These are phyloP conservation scores for Tokudaia tokunoshimensis DNA, from an alignment of 2,797 vertebrate genomes.

Conservation along the genomic window DNA sequence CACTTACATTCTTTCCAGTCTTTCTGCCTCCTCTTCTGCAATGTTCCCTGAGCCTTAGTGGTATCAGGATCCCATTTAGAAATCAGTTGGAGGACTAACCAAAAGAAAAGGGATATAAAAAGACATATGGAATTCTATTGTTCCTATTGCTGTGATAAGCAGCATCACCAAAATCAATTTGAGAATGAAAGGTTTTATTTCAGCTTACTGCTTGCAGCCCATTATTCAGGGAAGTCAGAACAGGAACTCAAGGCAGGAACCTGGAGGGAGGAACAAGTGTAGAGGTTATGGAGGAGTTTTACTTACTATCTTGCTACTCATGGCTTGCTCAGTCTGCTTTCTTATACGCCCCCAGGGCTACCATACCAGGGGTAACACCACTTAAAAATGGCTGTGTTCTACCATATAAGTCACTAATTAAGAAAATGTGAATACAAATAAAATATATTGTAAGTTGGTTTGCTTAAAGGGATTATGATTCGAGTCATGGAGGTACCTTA, in stretches of 20 bases:
- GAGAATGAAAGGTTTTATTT: neutral
- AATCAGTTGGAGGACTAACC: neutral
- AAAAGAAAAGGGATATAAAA: neutral
- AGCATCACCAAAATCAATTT: neutral
- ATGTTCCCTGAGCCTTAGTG: neutral
- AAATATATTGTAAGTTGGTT: conserved; percentile 22
- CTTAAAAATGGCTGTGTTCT: neutral
- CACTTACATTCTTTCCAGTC: neutral
- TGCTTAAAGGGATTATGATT: conserved; percentile 41
- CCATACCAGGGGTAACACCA: neutral
- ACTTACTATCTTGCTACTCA: neutral
- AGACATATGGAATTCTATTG: neutral
- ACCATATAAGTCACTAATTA: neutral
- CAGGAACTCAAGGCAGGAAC: neutral
- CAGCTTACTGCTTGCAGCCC: neutral
- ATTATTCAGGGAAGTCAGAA: neutral
- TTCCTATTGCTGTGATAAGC: neutral
- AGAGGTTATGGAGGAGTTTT: neutral
- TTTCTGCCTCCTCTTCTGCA: neutral
- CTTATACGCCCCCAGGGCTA: neutral
- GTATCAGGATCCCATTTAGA: neutral
- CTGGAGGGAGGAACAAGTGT: neutral
- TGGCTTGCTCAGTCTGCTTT: neutral
- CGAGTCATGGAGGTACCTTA: neutral
- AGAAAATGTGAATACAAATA: conserved; percentile 6